Evolutionary conservation across 2,797 vertebrate genomes (phyloP).

Genomic region (Emys orbicularis): DNA sequence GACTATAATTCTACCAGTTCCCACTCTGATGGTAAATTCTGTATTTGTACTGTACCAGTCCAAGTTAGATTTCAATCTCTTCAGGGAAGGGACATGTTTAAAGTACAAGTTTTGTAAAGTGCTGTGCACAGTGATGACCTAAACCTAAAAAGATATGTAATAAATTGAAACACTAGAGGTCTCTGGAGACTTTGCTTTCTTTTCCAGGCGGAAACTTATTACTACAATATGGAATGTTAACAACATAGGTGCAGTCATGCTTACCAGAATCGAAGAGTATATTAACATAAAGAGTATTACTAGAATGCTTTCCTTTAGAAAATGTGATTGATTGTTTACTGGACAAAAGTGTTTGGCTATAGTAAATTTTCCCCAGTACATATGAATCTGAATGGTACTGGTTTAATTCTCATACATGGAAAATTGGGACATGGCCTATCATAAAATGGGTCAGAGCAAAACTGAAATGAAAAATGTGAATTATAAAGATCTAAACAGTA

Average conservation of each 20-base stretch:
- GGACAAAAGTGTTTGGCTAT: neutral
- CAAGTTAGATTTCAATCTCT: neutral
- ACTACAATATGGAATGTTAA: neutral
- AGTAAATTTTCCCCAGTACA: neutral
- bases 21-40: neutral
- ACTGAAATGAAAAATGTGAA: neutral
- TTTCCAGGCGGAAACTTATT: neutral
- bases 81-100: neutral
- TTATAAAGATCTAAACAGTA: neutral
- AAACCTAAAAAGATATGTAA: neutral
- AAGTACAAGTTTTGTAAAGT: neutral
- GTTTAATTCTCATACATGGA: neutral
- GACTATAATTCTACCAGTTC: neutral
- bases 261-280: neutral
- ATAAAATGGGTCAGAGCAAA: neutral
- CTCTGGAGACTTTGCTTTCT: conserved; percentile 57
- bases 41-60: neutral
- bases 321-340: neutral
- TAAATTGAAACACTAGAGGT: conserved; percentile 68
- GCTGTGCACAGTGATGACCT: neutral
- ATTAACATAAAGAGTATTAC: neutral
- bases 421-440: neutral
- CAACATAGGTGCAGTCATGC: neutral
- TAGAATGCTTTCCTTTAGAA: neutral
- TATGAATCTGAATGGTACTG: neutral